Evolutionary conservation across 2,888 invertebrate genomes (phyloP).

Genomic region (Xylocampa areola): DNA sequence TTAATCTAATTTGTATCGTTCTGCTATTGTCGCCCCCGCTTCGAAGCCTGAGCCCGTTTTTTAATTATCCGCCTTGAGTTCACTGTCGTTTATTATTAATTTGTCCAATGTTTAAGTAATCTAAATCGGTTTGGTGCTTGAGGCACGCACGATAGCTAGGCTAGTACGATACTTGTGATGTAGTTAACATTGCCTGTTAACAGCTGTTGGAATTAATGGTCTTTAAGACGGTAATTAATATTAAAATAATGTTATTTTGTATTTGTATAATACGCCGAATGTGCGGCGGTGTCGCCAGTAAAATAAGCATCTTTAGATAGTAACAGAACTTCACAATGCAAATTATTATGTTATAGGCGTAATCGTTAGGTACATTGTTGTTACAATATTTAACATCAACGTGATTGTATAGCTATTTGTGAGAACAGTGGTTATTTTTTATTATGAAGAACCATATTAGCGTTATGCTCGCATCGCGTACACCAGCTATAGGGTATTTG

Average conservation of each 20-base stretch:
- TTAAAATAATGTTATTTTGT: slow-evolving; percentile 55
- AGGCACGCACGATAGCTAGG: slow-evolving; percentile 62
- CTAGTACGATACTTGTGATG: slow-evolving; percentile 66
- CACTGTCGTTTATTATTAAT: slow-evolving; percentile 43
- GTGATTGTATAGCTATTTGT: slow-evolving; percentile 52
- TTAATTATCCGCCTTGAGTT: slow-evolving; percentile 60
- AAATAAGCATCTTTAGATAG: slow-evolving; percentile 29
- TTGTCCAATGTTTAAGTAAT: slow-evolving; percentile 51
- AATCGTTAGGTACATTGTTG: slow-evolving; percentile 48
- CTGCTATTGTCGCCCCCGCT: slow-evolving; percentile 37
- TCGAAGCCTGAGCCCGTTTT: slow-evolving; percentile 42
- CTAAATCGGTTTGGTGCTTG: slow-evolving; percentile 59
- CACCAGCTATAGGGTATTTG: slow-evolving; percentile 83
- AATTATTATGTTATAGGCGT: slow-evolving; percentile 46
- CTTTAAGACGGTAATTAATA: slow-evolving; percentile 72
- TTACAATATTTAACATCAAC: slow-evolving; percentile 40
- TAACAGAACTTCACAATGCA: slow-evolving; percentile 41
- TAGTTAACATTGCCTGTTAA: slow-evolving; percentile 66
- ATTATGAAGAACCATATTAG: slow-evolving; percentile 60
- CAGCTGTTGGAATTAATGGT: slow-evolving; percentile 67
- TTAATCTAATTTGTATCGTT: slow-evolving; percentile 32
- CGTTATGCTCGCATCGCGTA: slow-evolving; percentile 71
- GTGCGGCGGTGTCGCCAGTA: slow-evolving; percentile 28
- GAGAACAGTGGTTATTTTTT: slow-evolving; percentile 61
- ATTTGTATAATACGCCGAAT: slow-evolving; percentile 34